A percentile compares a stretch with the other conserved stretches of the same genome.
Conservation (phyloP, 2,888 invertebrate genomes). For the Rhagonycha lutea region DNA sequence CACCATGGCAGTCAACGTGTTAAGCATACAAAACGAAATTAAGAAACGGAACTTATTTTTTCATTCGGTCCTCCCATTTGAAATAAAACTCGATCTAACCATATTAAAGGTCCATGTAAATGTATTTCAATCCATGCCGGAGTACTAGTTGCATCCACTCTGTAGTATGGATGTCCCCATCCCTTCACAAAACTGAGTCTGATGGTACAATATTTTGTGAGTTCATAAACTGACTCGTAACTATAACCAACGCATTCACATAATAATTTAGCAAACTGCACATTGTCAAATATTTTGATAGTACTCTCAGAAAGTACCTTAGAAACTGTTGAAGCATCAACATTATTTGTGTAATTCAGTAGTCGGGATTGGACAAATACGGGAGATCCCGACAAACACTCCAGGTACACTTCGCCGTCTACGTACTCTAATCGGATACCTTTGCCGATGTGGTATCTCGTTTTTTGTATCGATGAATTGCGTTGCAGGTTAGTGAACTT, state of each 20-base stretch:
- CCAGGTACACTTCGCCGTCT: slow-evolving; percentile 96
- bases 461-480: slow-evolving; percentile 99
- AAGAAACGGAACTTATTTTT: slow-evolving; percentile 94
- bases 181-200: slow-evolving; percentile 99
- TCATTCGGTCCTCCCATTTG: slow-evolving; percentile 99
- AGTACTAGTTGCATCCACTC: slow-evolving; percentile 98
- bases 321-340: slow-evolving; percentile 98
- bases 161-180: slow-evolving; percentile 99
- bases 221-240: slow-evolving; percentile 97
- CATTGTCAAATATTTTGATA: slow-evolving; percentile 97
- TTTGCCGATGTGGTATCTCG: slow-evolving; percentile 95
- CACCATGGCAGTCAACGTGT: no score
- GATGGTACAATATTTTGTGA: slow-evolving; percentile 99
- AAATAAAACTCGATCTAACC: slow-evolving; percentile 96
- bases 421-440: slow-evolving; percentile 91
- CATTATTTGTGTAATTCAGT: slow-evolving; percentile 97
- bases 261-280: slow-evolving; percentile 93
- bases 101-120: slow-evolving; percentile 95
- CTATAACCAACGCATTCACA: slow-evolving; percentile 97
- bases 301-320: slow-evolving; percentile 98
- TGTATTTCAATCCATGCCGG: slow-evolving; percentile 99
- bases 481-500: slow-evolving; percentile 98
- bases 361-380: slow-evolving; percentile 98
- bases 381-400: slow-evolving; percentile 95
- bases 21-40: no score